These are phyloP conservation scores for Nezara viridula DNA, from an alignment of 2,888 invertebrate species.

Conservation along the genomic window DNA sequence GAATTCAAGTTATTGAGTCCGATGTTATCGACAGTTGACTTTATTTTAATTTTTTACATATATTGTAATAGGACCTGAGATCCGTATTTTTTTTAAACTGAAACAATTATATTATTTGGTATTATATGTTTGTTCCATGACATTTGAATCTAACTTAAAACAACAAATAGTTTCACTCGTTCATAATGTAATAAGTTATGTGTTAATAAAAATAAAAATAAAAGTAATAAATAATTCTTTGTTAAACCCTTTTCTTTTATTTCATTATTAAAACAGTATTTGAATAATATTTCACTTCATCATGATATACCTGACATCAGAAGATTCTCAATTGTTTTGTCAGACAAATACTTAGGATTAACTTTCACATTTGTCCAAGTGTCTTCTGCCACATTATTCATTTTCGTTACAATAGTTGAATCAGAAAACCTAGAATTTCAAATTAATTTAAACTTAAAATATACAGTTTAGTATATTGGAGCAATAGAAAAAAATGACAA, in stretches of 20 bases:
- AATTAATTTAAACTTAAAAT: neutral
- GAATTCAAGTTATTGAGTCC: no score
- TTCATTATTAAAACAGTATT: neutral
- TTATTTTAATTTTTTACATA: neutral
- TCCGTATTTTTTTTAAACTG: no score
- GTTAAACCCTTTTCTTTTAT: neutral
- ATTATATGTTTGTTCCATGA: neutral
- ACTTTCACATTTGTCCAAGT: constrained; percentile 25
- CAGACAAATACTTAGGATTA: neutral
- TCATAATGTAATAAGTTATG: no score
- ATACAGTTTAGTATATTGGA: neutral
- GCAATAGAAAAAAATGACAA: neutral
- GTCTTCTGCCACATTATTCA: constrained; percentile 29
- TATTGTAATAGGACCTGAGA: neutral
- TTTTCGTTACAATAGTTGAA: neutral
- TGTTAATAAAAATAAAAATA: no score
- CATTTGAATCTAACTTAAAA: neutral
- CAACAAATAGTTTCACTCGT: neutral
- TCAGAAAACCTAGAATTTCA: constrained; percentile 1
- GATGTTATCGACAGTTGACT: no score
- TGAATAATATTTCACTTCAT: neutral
- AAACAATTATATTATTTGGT: no score
- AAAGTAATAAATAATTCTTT: neutral
- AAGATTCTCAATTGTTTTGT: constrained; percentile 36
- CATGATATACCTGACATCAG: neutral